A percentile compares a stretch with the other conserved stretches of the same genome.
Evolutionary conservation across 2,113 vertebrate genomes (phyloP).

Genomic region (Atrichornis clamosus): DNA sequence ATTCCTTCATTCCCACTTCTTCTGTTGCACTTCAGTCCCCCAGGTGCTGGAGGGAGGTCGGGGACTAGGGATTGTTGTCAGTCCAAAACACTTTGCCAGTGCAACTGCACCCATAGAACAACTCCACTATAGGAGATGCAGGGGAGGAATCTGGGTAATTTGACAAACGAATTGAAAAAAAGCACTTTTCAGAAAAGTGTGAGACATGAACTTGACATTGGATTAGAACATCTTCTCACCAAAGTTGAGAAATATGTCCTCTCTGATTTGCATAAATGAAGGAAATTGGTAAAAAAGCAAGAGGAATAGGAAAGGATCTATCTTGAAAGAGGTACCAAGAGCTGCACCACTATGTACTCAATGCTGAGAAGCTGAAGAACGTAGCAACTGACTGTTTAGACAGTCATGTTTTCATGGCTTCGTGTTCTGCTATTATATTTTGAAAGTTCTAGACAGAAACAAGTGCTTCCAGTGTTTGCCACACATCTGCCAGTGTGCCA

Average conservation of each 20-base stretch:
- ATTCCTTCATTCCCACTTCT: neutral
- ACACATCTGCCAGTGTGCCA: neutral
- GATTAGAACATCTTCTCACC: neutral
- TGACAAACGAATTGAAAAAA: neutral
- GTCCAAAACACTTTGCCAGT: too few species aligned
- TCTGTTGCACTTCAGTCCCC: neutral
- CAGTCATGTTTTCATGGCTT: neutral
- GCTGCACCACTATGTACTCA: neutral
- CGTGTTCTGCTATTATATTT: neutral
- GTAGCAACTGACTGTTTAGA: neutral
- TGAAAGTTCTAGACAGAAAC: neutral
- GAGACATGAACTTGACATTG: neutral
- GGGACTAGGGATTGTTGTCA: neutral
- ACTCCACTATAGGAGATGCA: neutral
- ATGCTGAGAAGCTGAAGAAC: neutral
- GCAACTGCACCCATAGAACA: neutral
- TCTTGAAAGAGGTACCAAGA: neutral
- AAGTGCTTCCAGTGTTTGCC: neutral
- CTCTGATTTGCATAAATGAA: neutral
- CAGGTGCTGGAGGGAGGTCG: accelerated
- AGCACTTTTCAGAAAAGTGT: neutral
- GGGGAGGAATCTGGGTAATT: neutral
- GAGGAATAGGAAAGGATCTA: neutral
- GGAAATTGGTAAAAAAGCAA: neutral
- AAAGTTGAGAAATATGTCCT: neutral